Evolutionary conservation across 1,140 invertebrate species (phyloP).

Genomic region (Ridgeia piscesae): DNA sequence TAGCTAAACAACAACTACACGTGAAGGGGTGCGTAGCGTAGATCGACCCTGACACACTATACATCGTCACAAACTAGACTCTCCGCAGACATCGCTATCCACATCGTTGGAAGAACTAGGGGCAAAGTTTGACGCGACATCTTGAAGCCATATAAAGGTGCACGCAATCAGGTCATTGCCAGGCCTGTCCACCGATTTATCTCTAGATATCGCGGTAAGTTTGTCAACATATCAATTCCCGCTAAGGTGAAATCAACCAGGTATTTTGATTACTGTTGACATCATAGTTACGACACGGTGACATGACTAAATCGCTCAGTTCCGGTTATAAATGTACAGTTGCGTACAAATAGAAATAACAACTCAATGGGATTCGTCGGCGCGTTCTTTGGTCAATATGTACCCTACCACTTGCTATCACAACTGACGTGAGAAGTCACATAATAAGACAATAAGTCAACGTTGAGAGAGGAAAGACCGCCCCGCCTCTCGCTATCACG

Average conservation of each 20-base stretch:
- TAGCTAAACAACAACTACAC: neutral
- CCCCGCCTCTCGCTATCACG: neutral
- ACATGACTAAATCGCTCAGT: too few species aligned
- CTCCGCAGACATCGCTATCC: neutral
- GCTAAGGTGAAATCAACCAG: neutral
- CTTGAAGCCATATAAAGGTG: neutral
- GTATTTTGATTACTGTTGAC: neutral
- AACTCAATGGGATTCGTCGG: neutral
- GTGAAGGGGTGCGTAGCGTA: neutral
- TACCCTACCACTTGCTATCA: neutral
- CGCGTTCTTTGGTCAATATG: neutral
- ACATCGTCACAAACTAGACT: neutral
- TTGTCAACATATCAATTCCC: neutral
- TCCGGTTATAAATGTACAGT: neutral
- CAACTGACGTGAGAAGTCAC: neutral
- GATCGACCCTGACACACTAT: too few species aligned
- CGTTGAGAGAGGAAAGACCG: neutral
- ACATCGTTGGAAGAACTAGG: neutral
- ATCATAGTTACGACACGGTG: neutral
- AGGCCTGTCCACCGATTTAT: too few species aligned
- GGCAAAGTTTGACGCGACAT: neutral
- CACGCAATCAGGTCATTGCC: neutral
- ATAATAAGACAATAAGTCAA: neutral
- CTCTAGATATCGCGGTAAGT: too few species aligned
- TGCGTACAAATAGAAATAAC: neutral